Evolutionary conservation across 2,797 vertebrate genomes (phyloP), one percentile per base, ranked within the genome.

Genomic region (Coregonus ussuriensis): DNA sequence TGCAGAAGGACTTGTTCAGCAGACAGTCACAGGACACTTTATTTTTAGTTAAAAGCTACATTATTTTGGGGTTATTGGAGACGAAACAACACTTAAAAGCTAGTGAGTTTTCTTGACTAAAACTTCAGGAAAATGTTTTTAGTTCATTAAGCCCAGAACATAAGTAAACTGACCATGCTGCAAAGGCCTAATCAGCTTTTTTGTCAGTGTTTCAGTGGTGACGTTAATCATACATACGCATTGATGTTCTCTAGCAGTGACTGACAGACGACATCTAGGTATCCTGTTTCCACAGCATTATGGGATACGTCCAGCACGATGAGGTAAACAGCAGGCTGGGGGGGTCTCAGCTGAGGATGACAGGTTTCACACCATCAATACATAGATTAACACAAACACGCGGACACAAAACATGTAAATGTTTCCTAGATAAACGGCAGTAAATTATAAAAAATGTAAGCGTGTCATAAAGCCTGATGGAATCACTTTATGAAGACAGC

Each of bases 301-400:
- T 99, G 97, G 88, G 97, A 98, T 69, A 99, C 97, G 37, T 99
- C 97, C 79, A 99, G 94, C 72, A 98, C 91, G 72, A 98, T 98
- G 79, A 99, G 96, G 91, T 99, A 99, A 89, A 97, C 97, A 9
- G 98, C 97, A 14, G 98, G 97, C n/a, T 99, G 98, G 75, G 98
- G 98, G 1, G 98, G 98, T 69, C 98, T 95, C 84, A 99, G 90
- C 98, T 99, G 84, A 31, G 84, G 15, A 84, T 21, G 6, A 75
- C 6, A 75, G 16, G 76, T 4, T 29, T 67, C 0, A 75, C 59
- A 77, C 9, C 65, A 29, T 25, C 37, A 68, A 53, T 21, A 47
- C 41, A 54, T 15, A 59, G 18, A 6, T 11, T 6, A 47, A 54
- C 65, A 1, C 73, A 65, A 59, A n/a, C 18, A 21, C 41, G 41